A percentile compares a stretch with the other conserved stretches of the same genome.
Conservation (phyloP, 2,113 vertebrate genomes). For the Gymnogyps californianus region DNA sequence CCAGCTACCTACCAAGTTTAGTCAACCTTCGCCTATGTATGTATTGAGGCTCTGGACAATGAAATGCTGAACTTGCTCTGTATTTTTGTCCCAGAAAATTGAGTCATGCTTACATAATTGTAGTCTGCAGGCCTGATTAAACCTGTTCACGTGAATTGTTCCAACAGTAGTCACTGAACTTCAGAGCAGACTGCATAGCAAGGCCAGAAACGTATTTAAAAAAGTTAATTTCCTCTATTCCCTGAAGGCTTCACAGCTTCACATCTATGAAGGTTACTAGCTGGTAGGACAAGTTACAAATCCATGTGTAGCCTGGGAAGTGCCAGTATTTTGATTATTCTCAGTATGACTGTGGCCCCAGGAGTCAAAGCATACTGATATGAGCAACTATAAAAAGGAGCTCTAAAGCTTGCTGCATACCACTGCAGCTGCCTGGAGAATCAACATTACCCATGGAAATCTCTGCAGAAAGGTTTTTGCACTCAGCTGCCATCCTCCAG, state of each 20-base stretch:
- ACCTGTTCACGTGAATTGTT: background rate
- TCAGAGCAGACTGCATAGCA: background rate
- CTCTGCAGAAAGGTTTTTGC: conserved; percentile 10
- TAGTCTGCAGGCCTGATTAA: conserved; percentile 15
- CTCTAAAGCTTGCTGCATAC: background rate
- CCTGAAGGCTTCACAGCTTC: background rate
- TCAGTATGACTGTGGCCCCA: background rate
- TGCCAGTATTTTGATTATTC: conserved; percentile 5
- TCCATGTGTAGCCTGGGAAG: background rate
- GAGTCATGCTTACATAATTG: conserved; percentile 9
- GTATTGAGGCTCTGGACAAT: background rate
- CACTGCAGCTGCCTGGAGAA: background rate
- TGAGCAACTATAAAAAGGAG: conserved; percentile 31
- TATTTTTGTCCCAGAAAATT: conserved; percentile 29
- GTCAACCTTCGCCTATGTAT: background rate
- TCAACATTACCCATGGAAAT: conserved; percentile 30
- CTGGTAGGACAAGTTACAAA: background rate
- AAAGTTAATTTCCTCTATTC: background rate
- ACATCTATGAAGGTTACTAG: background rate
- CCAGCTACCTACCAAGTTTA: background rate
- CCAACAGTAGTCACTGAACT: conserved; percentile 2
- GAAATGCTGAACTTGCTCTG: conserved; percentile 14
- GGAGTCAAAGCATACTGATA: conserved; percentile 32
- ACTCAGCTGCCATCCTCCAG: background rate
- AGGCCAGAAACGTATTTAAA: background rate